Conservation (phyloP, 2,113 vertebrate genomes). For the Penelope pileata region DNA sequence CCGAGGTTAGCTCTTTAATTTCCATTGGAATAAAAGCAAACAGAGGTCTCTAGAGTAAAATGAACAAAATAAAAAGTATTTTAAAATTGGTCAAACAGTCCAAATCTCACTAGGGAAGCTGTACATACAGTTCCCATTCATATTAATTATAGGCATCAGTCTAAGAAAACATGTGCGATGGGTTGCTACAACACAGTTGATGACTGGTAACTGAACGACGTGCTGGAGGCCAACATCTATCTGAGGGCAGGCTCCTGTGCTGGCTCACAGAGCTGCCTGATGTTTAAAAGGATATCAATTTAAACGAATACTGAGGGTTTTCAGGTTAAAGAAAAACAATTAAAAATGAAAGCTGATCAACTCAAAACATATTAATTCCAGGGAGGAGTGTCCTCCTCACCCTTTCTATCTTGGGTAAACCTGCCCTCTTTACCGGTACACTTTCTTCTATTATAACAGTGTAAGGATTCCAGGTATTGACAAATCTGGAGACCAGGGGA, state of each 20-base stretch:
- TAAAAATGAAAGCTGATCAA: neutral
- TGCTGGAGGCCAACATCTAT: neutral
- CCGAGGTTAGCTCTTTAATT: neutral
- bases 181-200: neutral
- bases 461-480: neutral
- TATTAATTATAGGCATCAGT: neutral
- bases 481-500: neutral
- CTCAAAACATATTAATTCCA: neutral
- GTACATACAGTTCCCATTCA: constrained; percentile 11
- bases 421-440: neutral
- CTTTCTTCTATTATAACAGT: neutral
- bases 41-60: constrained; percentile 9
- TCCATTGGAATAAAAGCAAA: constrained; percentile 27
- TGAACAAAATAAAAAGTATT: neutral
- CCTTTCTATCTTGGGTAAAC: neutral
- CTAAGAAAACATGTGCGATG: neutral
- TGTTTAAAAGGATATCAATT: neutral
- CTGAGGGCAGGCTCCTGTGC: neutral
- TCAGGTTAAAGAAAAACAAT: neutral
- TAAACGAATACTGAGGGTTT: neutral
- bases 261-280: neutral
- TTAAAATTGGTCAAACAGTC: neutral
- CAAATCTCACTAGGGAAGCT: neutral
- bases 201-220: neutral
- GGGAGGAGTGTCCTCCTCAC: neutral